Evolutionary conservation across 1,140 invertebrate species (phyloP).

Genomic region (Drosophila prosaltans): DNA sequence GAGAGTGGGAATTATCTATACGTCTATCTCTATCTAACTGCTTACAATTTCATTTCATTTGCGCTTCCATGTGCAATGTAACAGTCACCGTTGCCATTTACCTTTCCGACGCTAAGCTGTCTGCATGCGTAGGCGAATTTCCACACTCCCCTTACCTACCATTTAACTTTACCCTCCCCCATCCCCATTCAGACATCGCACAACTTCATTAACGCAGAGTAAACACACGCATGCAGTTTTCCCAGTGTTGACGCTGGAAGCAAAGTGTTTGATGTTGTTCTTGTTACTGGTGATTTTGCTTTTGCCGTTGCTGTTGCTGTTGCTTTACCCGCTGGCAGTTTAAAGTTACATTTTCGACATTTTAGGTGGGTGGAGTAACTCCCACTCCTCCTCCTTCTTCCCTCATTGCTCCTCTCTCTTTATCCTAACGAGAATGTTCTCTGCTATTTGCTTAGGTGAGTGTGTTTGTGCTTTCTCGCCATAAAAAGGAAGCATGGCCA

Average conservation of each 20-base stretch:
- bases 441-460: constrained; percentile 50
- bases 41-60: constrained; percentile 70
- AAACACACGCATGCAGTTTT: constrained; percentile 79
- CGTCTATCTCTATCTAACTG: constrained; percentile 36
- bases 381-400: not conserved
- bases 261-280: constrained; percentile 77
- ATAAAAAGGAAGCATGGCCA: not conserved
- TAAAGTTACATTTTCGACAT: constrained; percentile 73
- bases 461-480: constrained; percentile 40
- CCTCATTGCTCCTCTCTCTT: not conserved
- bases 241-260: constrained; percentile 55
- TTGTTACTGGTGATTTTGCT: constrained; percentile 29
- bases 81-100: constrained; percentile 63
- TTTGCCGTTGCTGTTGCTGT: constrained; percentile 22
- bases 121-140: constrained; percentile 48
- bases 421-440: constrained; percentile 22
- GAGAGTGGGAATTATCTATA: not conserved
- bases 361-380: constrained; percentile 10
- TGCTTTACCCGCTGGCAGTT: constrained; percentile 53
- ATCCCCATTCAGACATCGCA: constrained; percentile 27
- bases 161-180: not conserved
- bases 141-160: constrained; percentile 18
- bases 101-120: constrained; percentile 64
- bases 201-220: constrained; percentile 81
- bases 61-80: constrained; percentile 67